These are phyloP conservation scores for Capra hircus DNA, from an alignment of 2,113 vertebrate species.

Conservation along the genomic window DNA sequence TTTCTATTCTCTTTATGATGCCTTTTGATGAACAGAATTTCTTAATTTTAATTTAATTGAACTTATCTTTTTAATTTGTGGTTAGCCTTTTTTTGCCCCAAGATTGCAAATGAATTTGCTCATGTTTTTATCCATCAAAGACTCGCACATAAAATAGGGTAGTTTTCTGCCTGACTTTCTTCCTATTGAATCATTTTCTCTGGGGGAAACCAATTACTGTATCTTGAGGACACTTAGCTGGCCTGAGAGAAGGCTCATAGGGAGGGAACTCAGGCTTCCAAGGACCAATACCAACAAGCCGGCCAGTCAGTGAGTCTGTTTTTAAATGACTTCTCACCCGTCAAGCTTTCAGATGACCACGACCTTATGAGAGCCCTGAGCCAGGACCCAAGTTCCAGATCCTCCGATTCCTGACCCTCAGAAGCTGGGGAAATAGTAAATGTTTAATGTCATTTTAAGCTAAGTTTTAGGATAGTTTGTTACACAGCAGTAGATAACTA, in stretches of 20 bases:
- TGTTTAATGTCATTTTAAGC: background rate
- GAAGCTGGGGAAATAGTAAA: background rate
- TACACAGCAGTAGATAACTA: background rate
- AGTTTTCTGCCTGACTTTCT: background rate
- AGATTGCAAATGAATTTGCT: background rate
- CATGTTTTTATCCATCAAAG: background rate
- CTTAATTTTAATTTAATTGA: background rate
- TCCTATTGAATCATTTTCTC: background rate
- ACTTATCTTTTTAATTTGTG: background rate
- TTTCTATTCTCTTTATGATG: background rate
- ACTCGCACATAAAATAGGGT: background rate
- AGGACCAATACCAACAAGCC: background rate
- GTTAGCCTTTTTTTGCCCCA: background rate
- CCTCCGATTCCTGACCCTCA: background rate
- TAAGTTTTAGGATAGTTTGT: background rate
- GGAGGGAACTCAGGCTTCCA: background rate
- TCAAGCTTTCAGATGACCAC: background rate
- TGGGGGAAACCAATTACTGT: background rate
- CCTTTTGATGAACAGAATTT: background rate
- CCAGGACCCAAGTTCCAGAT: background rate
- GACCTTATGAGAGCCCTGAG: background rate
- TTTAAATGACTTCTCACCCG: background rate
- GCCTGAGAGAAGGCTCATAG: background rate
- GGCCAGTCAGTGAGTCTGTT: background rate
- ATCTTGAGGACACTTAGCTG: background rate